Conservation (phyloP, 1,140 invertebrate genomes). For the Diabrotica undecimpunctata region DNA sequence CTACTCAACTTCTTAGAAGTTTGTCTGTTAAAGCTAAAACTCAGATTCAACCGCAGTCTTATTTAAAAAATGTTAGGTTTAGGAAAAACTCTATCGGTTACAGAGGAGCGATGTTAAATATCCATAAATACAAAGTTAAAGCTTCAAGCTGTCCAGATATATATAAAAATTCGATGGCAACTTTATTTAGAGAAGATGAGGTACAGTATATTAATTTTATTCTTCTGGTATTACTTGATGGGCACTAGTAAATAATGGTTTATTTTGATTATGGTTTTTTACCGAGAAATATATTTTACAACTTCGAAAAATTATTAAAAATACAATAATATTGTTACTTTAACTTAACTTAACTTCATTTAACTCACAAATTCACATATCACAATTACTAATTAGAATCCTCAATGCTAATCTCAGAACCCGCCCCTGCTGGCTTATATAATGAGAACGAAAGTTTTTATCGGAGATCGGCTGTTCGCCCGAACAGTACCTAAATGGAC, state of each 20-base stretch:
- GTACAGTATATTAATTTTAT: conserved; percentile 32
- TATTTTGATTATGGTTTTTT: too few species aligned
- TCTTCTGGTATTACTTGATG: not conserved
- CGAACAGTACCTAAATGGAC: too few species aligned
- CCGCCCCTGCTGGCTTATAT: too few species aligned
- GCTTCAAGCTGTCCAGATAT: conserved; percentile 88
- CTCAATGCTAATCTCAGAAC: too few species aligned
- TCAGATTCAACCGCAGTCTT: conserved; percentile 55
- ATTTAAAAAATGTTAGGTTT: conserved; percentile 70
- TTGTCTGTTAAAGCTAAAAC: conserved; percentile 23
- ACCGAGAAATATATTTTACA: too few species aligned
- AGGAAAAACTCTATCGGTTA: conserved; percentile 79
- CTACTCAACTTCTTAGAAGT: conserved; percentile 18
- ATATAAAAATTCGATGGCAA: conserved; percentile 83
- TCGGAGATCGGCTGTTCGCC: too few species aligned
- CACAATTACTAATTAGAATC: too few species aligned
- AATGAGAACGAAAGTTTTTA: too few species aligned
- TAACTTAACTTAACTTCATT: too few species aligned
- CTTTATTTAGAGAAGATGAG: conserved; percentile 73
- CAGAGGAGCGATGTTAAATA: conserved; percentile 76
- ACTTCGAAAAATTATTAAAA: not conserved
- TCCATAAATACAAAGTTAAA: conserved; percentile 68
- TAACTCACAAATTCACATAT: too few species aligned
- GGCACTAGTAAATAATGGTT: not conserved
- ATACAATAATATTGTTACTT: too few species aligned